Conservation (phyloP, 2,797 vertebrate species). For the Vipera latastei region DNA sequence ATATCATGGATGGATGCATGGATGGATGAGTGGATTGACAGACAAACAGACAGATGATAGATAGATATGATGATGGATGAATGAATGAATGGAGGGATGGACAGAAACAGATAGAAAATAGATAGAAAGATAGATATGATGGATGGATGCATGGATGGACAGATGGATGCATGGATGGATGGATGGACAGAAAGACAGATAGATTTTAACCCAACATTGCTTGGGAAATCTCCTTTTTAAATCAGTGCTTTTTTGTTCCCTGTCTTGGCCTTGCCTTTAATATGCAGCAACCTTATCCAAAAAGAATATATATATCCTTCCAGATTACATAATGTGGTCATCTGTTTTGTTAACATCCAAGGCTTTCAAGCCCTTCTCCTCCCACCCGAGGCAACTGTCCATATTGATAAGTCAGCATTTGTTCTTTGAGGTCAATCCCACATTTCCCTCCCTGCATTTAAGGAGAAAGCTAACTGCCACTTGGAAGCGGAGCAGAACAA, state of each 20-base stretch:
- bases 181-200: too few species aligned
- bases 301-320: neutral
- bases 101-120: too few species aligned
- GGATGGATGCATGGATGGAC: too few species aligned
- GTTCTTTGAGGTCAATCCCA: conserved; percentile 10
- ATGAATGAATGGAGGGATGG: too few species aligned
- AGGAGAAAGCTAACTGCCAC: conserved; percentile 31
- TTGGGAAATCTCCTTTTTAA: neutral
- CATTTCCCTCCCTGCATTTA: conserved; percentile 42
- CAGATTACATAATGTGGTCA: neutral
- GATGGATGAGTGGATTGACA: too few species aligned
- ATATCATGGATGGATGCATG: too few species aligned
- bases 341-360: neutral
- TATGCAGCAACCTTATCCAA: neutral
- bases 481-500: conserved; percentile 21
- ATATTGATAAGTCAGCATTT: conserved; percentile 23
- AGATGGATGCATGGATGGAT: too few species aligned
- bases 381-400: neutral
- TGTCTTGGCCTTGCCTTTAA: neutral
- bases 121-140: too few species aligned
- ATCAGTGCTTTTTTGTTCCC: neutral
- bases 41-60: too few species aligned
- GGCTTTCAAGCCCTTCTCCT: neutral
- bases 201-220: neutral
- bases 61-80: too few species aligned